These are phyloP conservation scores for Megastigmus dorsalis DNA, from an alignment of 2,888 invertebrate genomes.

Conservation along the genomic window DNA sequence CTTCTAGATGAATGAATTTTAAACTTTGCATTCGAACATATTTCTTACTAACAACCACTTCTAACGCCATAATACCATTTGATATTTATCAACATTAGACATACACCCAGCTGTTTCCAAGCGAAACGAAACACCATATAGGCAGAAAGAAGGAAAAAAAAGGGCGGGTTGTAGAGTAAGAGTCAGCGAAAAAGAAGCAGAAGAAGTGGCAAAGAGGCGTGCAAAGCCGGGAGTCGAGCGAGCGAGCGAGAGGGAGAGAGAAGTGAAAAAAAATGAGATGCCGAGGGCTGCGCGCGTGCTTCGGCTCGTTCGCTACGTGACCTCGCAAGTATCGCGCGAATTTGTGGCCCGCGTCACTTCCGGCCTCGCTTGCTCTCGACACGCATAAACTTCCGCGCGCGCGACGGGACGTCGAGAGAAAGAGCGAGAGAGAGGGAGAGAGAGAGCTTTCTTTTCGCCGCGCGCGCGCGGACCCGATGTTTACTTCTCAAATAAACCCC, in stretches of 20 bases:
- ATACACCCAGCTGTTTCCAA: no score
- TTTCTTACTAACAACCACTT: no score
- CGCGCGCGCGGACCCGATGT: no score
- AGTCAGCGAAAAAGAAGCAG: not conserved
- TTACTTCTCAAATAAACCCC: slow-evolving; percentile 46
- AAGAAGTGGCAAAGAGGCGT: no score
- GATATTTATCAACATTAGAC: no score
- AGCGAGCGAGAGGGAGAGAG: no score
- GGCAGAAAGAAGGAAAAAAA: not conserved
- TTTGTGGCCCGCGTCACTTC: slow-evolving; percentile 61
- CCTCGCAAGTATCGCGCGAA: slow-evolving; percentile 62
- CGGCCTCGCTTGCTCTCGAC: slow-evolving; percentile 47
- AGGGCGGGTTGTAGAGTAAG: not conserved
- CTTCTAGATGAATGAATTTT: no score
- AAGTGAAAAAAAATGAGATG: not conserved
- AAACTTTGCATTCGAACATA: no score
- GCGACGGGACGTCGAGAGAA: not conserved
- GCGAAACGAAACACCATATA: no score
- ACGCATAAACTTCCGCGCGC: slow-evolving; percentile 46
- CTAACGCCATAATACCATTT: no score
- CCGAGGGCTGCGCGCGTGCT: not conserved
- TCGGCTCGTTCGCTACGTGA: slow-evolving; percentile 59
- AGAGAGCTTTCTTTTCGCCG: slow-evolving; percentile 50
- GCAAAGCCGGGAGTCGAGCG: no score
- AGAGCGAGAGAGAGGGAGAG: no score